Base-by-base conservation (phyloP, 2,888 invertebrate species). In the Chrysolina haemoptera region DNA sequence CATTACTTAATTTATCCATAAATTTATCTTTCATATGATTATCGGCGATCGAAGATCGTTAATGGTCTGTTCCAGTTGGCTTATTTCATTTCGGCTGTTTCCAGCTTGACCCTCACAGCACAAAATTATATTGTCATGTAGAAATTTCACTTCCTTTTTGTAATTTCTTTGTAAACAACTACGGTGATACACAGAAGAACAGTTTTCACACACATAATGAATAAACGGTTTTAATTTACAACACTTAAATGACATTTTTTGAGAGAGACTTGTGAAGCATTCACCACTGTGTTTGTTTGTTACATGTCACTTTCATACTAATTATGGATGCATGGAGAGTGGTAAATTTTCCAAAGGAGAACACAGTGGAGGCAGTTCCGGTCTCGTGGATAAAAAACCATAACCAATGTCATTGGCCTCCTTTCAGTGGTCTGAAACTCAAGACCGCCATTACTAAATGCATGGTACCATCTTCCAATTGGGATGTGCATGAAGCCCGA, bases 171-270 rank as follows among this genome's bases (percentile, higher is more conserved):
- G 62, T 35, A 63, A 16, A 40, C 62, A 63, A 40, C 62, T 63
- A 5, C 62, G 62, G n/a, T 63, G 62, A 63, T 63, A 63, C 40
- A 63, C 40, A 40, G 40, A 50, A 2, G 14, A 35, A 63, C 62
- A 63, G 6, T 63, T 63, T 40, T 63, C 40, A 63, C 62, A 63
- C 40, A 63, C 62, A 63, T 35, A 63, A 40, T 63, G 62, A 14
- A 63, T 63, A 35, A 63, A 63, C 6, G 62, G 62, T 40, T 63
- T 63, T 40, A n/a, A 40, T 63, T 63, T 63, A n/a, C 62, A 63
- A 16, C 62, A 63, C 40, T 63, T 63, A 63, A 40, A 63, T 35
- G 35, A 63, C 40, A 63, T 27, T 63, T 63, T 63, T 63, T n/a
- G 22, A 16, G 18, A 18, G 59, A 59, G 59, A n/a, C n/a, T n/a